A percentile compares a stretch with the other conserved stretches of the same genome.
Evolutionary conservation across 2,797 vertebrate genomes (phyloP).

Genomic region (Schizopygopsis pylzovi): DNA sequence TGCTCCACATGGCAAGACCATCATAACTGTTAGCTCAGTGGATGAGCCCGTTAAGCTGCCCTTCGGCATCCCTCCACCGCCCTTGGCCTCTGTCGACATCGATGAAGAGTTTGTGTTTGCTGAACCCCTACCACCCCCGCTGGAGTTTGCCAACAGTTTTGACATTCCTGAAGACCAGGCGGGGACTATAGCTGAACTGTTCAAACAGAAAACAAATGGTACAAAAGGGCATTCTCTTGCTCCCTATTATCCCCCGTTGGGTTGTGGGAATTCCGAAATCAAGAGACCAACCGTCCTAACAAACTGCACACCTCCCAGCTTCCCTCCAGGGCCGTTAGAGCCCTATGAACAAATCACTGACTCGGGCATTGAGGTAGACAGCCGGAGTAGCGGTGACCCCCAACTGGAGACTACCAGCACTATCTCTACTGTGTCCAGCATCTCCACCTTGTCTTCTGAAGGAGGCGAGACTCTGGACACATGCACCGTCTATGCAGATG

Average conservation of each 20-base stretch:
- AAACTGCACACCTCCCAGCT: slow-evolving; percentile 86
- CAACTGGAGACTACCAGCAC: slow-evolving; percentile 92
- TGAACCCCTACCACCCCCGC: slow-evolving; percentile 87
- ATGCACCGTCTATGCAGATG: slow-evolving; percentile 90
- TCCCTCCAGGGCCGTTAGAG: slow-evolving; percentile 84
- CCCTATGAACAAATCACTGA: slow-evolving; percentile 85
- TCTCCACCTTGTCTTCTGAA: slow-evolving; percentile 91
- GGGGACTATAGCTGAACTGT: slow-evolving; percentile 72
- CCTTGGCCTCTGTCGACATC: slow-evolving; percentile 87
- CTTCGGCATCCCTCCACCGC: slow-evolving; percentile 88
- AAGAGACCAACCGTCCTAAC: slow-evolving; percentile 82
- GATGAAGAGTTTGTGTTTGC: slow-evolving; percentile 90
- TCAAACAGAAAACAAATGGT: slow-evolving; percentile 78
- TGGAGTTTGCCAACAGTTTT: slow-evolving; percentile 92
- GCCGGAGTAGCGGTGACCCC: slow-evolving; percentile 88
- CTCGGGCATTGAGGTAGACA: slow-evolving; percentile 90
- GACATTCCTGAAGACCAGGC: slow-evolving; percentile 86
- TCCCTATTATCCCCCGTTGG: slow-evolving; percentile 69
- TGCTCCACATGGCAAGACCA: slow-evolving; percentile 77
- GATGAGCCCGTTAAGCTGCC: slow-evolving; percentile 87
- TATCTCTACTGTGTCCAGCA: slow-evolving; percentile 91
- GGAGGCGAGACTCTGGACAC: slow-evolving; percentile 87
- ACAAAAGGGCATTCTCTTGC: slow-evolving; percentile 64
- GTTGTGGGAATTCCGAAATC: slow-evolving; percentile 64
- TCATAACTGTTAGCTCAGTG: slow-evolving; percentile 82